phyloP scores from a whole-genome alignment of 2,797 vertebrate species.

The Coendou prehensilis region DNA sequence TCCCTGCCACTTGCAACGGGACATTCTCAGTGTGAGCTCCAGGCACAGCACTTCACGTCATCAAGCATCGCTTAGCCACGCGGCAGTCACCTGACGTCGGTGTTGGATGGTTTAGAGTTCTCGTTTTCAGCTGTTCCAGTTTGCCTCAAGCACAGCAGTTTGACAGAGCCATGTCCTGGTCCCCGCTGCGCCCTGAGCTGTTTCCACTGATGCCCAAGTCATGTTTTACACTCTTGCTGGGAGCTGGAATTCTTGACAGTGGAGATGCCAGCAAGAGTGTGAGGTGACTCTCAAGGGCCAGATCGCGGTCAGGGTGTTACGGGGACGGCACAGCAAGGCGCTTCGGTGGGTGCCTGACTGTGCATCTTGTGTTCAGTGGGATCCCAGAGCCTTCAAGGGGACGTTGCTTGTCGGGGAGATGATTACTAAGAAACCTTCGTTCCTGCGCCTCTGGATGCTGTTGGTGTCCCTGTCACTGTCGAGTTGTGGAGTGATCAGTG shows the following conservation, averaged over 20 bases:
- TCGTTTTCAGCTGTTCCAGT: neutral
- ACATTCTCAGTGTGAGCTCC: constrained; percentile 29
- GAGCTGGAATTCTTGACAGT: neutral
- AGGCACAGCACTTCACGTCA: neutral
- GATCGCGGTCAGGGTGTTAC: neutral
- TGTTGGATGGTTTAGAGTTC: neutral
- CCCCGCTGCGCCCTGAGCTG: neutral
- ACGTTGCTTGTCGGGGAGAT: neutral
- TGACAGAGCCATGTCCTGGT: neutral
- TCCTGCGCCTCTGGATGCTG: neutral
- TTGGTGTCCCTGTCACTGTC: too few relatives aligned
- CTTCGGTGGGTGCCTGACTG: neutral
- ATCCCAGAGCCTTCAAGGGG: neutral
- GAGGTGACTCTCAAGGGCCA: neutral
- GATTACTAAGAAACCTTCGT: neutral
- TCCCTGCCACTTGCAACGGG: neutral
- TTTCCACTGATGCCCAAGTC: neutral
- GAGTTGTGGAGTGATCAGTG: neutral
- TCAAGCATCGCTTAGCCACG: neutral
- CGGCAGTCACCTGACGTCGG: neutral
- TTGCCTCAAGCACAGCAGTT: neutral
- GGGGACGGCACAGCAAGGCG: neutral
- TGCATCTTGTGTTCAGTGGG: neutral
- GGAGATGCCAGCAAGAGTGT: neutral
- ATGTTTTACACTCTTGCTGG: neutral